These are phyloP conservation scores for Priocnemis perturbator DNA, from an alignment of 2,888 invertebrate genomes.

Conservation along the genomic window DNA sequence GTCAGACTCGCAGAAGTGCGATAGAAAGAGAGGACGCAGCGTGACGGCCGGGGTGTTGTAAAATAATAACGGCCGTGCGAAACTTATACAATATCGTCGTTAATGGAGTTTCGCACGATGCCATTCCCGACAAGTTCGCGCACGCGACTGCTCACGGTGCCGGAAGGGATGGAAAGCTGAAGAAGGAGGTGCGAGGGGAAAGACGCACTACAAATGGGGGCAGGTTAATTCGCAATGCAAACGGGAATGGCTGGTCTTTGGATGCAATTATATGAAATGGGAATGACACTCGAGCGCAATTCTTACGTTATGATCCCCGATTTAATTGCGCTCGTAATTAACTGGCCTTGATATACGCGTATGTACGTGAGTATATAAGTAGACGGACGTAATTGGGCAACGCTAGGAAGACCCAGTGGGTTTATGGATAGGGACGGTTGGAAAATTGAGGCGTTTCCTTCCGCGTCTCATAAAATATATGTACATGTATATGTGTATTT, in stretches of 20 bases:
- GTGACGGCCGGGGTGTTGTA: slow-evolving; percentile 1
- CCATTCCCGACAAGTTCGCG: slow-evolving; percentile 32
- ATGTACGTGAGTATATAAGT: slow-evolving; percentile 13
- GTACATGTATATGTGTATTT: slow-evolving; percentile 40
- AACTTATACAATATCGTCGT: slow-evolving; percentile 45
- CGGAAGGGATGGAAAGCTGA: not conserved
- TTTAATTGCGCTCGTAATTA: slow-evolving; percentile 44
- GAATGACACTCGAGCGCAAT: slow-evolving; percentile 35
- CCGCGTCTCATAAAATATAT: slow-evolving; percentile 55
- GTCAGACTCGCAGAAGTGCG: slow-evolving; percentile 1
- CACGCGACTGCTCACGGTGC: not conserved
- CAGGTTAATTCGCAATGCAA: not conserved
- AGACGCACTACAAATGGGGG: slow-evolving; percentile 1
- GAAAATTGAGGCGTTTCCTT: not conserved
- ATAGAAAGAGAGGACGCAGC: slow-evolving; percentile 16
- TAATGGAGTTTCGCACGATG: slow-evolving; percentile 34
- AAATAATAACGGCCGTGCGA: slow-evolving; percentile 30
- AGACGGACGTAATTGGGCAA: too few relatives aligned
- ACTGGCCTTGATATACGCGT: slow-evolving; percentile 34
- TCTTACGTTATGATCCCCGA: slow-evolving; percentile 34
- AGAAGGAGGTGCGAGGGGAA: not conserved
- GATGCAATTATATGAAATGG: slow-evolving; percentile 40
- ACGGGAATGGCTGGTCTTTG: slow-evolving; percentile 3
- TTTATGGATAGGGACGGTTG: not conserved
- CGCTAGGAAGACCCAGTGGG: too few relatives aligned